Base-by-base conservation (phyloP, 1,140 invertebrate species). In the Aphaenogaster floridana region DNA sequence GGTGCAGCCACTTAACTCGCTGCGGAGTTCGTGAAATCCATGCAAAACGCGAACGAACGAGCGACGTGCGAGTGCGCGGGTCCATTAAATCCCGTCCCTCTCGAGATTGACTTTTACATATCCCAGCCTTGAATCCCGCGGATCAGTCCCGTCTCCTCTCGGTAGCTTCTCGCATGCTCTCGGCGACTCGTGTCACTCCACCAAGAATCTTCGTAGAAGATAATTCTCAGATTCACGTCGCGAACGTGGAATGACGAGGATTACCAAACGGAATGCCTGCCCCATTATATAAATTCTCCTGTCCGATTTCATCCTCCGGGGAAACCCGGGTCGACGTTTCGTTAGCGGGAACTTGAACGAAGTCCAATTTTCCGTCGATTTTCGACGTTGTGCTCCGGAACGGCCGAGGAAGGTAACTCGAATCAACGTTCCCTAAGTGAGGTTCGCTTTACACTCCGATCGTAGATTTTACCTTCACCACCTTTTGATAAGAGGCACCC, bases 41-140 rank as follows among this genome's bases (percentile, higher is more conserved):
- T 36, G 59, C 77, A 50, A 68, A 64, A 79, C n/a, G 36, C 28
- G 57, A 63, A 34, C 74, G 66, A 80, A 52, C 39, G 52, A n/a
- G 52, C 36, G 15, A 34, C 5, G 36, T 39, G n/a, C 72, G 76
- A 48, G 42, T 13, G 42, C 7, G 42, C 57, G 34, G 3, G 66
- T 21, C 80, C 69, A 84, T 84, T 76, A 84, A 84, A 76, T 76
- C 68, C 54, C 79, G 17, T 17, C 39, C 48, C 66, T 61, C 42
- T 50, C 42, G 54, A 63, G 69, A 63, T 76, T 84, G 80, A 74
- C 80, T 84, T 84, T 74, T 84, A 76, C 80, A 74, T 61, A 74
- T 61, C 45, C 42, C 28, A 72, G 11, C 42, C 80, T 72, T 59
- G 69, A 76, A 39, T 83, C 54, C 39, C 68, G 54, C 28, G 54